These are phyloP conservation scores for Notodonta dromedarius DNA, from an alignment of 2,888 invertebrate genomes.

Conservation along the genomic window DNA sequence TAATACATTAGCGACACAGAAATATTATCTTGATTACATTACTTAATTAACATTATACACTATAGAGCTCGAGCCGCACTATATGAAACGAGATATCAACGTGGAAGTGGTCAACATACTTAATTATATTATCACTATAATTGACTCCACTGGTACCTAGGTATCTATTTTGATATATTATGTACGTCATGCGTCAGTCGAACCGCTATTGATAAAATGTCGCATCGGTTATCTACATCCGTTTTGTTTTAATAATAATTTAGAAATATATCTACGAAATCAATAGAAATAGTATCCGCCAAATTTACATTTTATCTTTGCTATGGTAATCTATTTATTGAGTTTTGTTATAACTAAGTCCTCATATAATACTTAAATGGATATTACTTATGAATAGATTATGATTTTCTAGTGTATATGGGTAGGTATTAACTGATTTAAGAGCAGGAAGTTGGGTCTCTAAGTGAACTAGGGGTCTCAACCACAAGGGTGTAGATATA, in stretches of 20 bases:
- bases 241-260: too few relatives aligned
- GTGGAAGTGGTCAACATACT: neutral
- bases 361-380: too few relatives aligned
- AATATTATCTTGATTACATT: neutral
- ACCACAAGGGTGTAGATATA: conserved; percentile 7
- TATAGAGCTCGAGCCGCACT: neutral
- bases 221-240: too few relatives aligned
- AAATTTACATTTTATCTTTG: too few relatives aligned
- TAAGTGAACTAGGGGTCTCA: neutral
- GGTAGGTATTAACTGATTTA: neutral
- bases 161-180: neutral
- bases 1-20: too few relatives aligned
- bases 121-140: neutral
- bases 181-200: too few relatives aligned
- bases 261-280: too few relatives aligned
- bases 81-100: neutral
- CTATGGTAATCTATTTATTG: too few relatives aligned
- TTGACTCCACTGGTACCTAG: neutral
- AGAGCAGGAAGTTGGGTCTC: neutral
- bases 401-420: neutral
- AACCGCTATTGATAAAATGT: too few relatives aligned
- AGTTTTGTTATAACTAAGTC: too few relatives aligned
- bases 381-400: too few relatives aligned
- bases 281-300: too few relatives aligned
- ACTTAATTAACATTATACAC: neutral